These are phyloP conservation scores for Tadarida brasiliensis DNA, from an alignment of 2,797 vertebrate species.

Conservation along the genomic window DNA sequence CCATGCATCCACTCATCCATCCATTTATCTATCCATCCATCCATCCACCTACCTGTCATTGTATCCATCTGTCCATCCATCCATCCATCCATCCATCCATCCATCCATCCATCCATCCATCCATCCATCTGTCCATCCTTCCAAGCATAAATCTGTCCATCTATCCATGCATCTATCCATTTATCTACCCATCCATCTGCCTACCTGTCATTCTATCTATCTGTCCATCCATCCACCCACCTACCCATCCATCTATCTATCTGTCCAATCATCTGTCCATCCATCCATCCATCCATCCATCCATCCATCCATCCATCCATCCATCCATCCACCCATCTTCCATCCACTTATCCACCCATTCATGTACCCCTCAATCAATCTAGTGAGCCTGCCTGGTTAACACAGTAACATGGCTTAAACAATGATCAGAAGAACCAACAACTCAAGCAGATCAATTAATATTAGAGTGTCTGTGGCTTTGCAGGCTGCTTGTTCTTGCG, in stretches of 20 bases:
- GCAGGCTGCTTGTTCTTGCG: conserved; percentile 49
- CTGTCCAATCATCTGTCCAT: accelerated
- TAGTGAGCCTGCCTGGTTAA: background rate
- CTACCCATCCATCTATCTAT: background rate
- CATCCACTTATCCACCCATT: background rate
- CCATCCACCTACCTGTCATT: no score
- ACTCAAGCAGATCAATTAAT: conserved; percentile 14
- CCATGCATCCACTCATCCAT: background rate
- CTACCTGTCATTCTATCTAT: background rate
- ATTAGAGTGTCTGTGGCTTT: background rate
- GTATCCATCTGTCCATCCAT: background rate
- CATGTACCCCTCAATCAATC: background rate
- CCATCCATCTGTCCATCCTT: background rate
- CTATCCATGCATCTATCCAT: accelerated
- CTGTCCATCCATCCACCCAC: background rate
- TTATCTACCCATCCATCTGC: no score
- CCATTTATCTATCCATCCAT: background rate
- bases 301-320: no score
- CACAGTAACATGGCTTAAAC: background rate
- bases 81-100: background rate
- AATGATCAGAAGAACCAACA: conserved; percentile 32
- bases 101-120: no score
- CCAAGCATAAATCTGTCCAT: background rate
- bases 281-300: background rate
- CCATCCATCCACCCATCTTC: no score